Base-by-base conservation (phyloP, 2,888 invertebrate species). In the Drosophila diplacantha region DNA sequence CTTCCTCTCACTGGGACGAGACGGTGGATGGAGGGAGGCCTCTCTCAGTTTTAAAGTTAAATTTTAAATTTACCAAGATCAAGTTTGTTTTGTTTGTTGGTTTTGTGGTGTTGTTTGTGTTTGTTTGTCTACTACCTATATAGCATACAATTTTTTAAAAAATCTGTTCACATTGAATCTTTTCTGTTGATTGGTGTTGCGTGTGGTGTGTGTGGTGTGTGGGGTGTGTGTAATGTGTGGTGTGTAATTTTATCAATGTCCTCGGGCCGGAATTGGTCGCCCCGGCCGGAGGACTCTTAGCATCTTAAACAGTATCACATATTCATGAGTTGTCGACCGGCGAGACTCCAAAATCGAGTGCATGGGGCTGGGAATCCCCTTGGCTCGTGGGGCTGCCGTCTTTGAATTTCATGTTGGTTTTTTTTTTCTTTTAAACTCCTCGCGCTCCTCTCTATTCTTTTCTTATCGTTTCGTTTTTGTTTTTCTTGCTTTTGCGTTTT, bases 281-380 rank as follows among this genome's bases (percentile, higher is more conserved):
- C 31, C 69, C 55, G 61, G 66, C 67, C 73, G 71, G 59, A 69
- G 79, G 76, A 83, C 82, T 76, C 85, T 85, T 85, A 85, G 85
- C 85, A 82, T 85, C 85, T 85, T 85, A 85, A 85, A 84, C 84
- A 83, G 85, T 83, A 85, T 85, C 85, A 85, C 85, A 85, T 85
- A 85, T 85, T 85, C 85, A 85, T 85, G 85, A 85, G 85, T 85
- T 85, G 82, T 80, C 81, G 79, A 80, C 82, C 68, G 64, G 71
- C 66, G 73, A 54, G 59, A 49, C 41, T 59, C 61, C 63, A 41
- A 53, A 32, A 38, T 20, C 22, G 24, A 49, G 41, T 35, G 41
- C 16, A 8, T 3, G 24, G 43, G 39, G 7, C 9, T 16, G 37
- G 18, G 16, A 24, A 7, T 24, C 22, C 44, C 44, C 5, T 7